Conservation (phyloP, 2,113 vertebrate species). For the Axis porcinus region DNA sequence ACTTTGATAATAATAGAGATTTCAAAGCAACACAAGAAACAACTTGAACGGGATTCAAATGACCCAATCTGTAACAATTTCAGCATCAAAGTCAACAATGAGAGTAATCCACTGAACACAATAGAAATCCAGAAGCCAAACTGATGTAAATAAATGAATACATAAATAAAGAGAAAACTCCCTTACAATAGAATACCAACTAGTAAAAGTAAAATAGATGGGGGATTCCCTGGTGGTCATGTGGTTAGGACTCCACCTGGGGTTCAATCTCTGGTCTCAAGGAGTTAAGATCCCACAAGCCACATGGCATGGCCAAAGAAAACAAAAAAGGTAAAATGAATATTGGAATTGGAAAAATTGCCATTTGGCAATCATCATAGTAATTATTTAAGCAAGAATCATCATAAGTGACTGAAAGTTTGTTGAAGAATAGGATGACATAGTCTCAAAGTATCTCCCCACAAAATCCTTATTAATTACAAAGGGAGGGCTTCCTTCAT, state of each 20-base stretch:
- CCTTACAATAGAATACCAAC: neutral
- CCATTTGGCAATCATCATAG: neutral
- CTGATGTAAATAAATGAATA: neutral
- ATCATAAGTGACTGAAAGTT: neutral
- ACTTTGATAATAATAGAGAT: neutral
- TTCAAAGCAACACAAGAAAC: neutral
- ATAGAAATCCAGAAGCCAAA: neutral
- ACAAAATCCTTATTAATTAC: neutral
- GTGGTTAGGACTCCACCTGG: neutral
- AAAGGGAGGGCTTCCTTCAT: neutral
- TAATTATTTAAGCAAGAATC: neutral
- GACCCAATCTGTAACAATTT: neutral
- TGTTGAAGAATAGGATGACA: neutral
- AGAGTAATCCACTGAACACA: neutral
- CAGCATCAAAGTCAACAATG: conserved; percentile 5
- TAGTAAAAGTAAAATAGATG: neutral
- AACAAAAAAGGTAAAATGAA: neutral
- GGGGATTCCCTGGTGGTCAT: neutral
- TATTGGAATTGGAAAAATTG: neutral
- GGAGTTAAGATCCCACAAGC: neutral
- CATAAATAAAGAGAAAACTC: neutral
- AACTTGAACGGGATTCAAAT: neutral
- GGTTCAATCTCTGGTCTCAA: neutral
- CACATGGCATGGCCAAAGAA: neutral
- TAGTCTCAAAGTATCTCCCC: neutral